Evolutionary conservation across 2,888 invertebrate genomes (phyloP).

Genomic region (Rhorus exstirpatorius): DNA sequence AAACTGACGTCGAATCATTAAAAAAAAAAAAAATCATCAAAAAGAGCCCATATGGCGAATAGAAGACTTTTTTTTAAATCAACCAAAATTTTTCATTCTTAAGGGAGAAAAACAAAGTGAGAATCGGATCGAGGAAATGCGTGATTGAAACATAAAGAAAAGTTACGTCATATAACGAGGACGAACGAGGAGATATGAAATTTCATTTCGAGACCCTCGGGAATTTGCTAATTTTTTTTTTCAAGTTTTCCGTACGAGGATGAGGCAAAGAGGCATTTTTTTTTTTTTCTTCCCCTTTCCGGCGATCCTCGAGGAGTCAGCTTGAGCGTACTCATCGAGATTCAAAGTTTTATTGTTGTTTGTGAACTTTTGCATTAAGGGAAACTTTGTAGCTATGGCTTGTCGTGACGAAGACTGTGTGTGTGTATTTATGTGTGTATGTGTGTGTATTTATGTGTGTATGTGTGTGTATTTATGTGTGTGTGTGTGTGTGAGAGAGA

Average conservation of each 20-base stretch:
- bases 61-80: no score
- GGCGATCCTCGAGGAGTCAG: conserved; percentile 3
- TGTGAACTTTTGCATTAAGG: conserved; percentile 23
- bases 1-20: conserved; percentile 72
- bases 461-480: no score
- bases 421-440: no score
- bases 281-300: not conserved
- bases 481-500: no score
- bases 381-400: conserved; percentile 21
- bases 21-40: conserved; percentile 24
- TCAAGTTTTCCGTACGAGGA: conserved; percentile 17
- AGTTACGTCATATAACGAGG: not conserved
- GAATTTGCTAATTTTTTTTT: conserved; percentile 45
- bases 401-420: not conserved
- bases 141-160: conserved; percentile 21
- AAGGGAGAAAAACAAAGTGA: not conserved
- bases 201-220: conserved; percentile 12
- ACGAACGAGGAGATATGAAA: conserved; percentile 25
- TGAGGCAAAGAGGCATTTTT: no score
- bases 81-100: not conserved
- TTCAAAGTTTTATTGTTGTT: conserved; percentile 55
- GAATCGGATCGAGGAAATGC: not conserved
- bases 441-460: no score
- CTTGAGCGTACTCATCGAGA: conserved; percentile 29
- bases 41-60: not conserved